phyloP scores from a whole-genome alignment of 1,140 invertebrate species.

The Drosophila chauvacae region DNA sequence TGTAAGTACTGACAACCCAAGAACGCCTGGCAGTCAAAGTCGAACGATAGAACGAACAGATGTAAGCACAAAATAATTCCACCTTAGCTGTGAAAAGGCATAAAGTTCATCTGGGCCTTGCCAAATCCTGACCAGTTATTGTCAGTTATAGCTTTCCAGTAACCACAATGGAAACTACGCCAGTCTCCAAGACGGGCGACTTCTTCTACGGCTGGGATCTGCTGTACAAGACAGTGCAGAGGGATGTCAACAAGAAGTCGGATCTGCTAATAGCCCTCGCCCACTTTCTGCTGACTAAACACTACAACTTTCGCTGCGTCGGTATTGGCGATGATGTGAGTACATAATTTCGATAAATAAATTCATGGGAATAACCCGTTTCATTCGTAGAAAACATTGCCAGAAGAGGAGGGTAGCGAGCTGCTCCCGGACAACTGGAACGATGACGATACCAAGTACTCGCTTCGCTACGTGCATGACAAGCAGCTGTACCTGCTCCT shows the following conservation, averaged over 20 bases:
- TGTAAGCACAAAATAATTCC: conserved; percentile 19
- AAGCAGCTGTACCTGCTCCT: conserved; percentile 88
- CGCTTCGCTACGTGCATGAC: conserved; percentile 88
- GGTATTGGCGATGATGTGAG: conserved; percentile 89
- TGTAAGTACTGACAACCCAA: not conserved
- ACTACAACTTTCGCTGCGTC: conserved; percentile 88
- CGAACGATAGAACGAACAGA: conserved; percentile 17
- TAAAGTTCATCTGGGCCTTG: conserved; percentile 10
- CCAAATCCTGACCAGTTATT: conserved; percentile 3
- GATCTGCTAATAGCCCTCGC: conserved; percentile 89
- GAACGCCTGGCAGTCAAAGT: not conserved
- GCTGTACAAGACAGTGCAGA: conserved; percentile 87
- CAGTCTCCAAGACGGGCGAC: conserved; percentile 35
- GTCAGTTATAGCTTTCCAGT: conserved; percentile 8
- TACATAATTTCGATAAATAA: not conserved
- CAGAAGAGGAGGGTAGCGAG: conserved; percentile 88
- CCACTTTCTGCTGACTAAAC: conserved; percentile 90
- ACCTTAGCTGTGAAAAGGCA: not conserved
- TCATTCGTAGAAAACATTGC: conserved; percentile 86
- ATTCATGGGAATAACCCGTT: not conserved
- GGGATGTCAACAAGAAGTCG: conserved; percentile 87
- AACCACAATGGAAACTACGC: conserved; percentile 9
- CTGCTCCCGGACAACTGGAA: conserved; percentile 90
- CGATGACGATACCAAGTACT: conserved; percentile 86
- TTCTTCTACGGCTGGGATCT: conserved; percentile 91